These are phyloP conservation scores for Heteromurus nitidus DNA, from an alignment of 2,888 invertebrate species.

Conservation along the genomic window DNA sequence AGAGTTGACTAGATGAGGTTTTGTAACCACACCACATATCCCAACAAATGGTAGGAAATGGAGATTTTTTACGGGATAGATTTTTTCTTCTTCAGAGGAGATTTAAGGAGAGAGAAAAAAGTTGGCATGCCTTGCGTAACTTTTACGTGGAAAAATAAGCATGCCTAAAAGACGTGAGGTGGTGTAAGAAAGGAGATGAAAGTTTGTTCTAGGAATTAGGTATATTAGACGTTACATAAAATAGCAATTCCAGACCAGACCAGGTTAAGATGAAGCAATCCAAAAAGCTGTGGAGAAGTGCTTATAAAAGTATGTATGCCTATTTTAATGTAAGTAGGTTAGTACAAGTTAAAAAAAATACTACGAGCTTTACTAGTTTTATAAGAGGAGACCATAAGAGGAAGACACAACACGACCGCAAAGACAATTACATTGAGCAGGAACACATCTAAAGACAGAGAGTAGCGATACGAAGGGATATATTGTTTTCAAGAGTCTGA, in stretches of 20 bases:
- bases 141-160: slow-evolving; percentile 17
- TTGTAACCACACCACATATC: not conserved
- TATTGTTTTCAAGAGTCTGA: slow-evolving; percentile 47
- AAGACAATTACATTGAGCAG: not conserved
- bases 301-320: too few species aligned
- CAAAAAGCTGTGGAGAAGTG: too few species aligned
- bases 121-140: slow-evolving; percentile 42
- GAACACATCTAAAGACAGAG: not conserved
- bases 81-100: not conserved
- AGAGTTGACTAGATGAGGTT: too few species aligned
- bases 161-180: not conserved
- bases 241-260: too few species aligned
- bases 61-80: slow-evolving; percentile 23
- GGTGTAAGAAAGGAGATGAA: too few species aligned
- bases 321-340: too few species aligned
- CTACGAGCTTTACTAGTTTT: too few species aligned
- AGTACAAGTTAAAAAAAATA: too few species aligned
- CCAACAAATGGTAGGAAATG: slow-evolving; percentile 1
- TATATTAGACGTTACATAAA: not conserved
- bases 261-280: too few species aligned
- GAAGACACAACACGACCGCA: not conserved
- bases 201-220: too few species aligned
- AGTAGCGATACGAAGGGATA: not conserved
- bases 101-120: slow-evolving; percentile 29
- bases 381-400: too few species aligned